Percentiles rank a stretch among this genome's conserved stretches.
Evolutionary conservation across 2,797 vertebrate genomes (phyloP).

Genomic region (Limnodromus scolopaceus): DNA sequence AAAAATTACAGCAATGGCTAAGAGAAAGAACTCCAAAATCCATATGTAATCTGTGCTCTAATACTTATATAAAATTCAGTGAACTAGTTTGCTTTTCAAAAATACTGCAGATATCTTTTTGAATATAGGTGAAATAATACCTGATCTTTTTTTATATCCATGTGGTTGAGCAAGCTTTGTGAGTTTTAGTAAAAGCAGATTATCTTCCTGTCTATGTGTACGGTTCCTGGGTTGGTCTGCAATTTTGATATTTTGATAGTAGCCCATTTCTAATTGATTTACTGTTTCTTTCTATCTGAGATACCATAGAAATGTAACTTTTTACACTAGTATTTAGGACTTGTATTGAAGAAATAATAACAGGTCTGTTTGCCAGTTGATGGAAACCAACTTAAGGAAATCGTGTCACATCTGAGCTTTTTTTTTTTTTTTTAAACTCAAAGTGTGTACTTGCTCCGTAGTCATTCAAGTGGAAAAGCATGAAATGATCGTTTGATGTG

Average conservation of each 20-base stretch:
- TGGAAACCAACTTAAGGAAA: neutral
- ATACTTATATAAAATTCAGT: neutral
- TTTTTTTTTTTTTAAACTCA: neutral
- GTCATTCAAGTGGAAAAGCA: neutral
- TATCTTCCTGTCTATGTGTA: accelerated
- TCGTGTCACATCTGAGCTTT: neutral
- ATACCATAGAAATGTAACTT: neutral
- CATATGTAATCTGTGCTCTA: accelerated
- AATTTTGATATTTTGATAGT: neutral
- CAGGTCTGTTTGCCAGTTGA: neutral
- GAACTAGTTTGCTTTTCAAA: neutral
- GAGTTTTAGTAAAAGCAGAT: neutral
- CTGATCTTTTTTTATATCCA: neutral
- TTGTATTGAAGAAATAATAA: neutral
- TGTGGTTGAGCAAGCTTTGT: neutral
- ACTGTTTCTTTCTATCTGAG: neutral
- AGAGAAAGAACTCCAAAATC: neutral
- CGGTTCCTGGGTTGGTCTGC: neutral
- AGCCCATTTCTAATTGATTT: neutral
- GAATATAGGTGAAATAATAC: neutral
- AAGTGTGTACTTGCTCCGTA: neutral
- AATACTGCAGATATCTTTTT: neutral
- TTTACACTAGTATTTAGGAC: neutral
- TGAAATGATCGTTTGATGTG: neutral
- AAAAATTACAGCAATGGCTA: neutral